Base-by-base conservation (phyloP, 1,140 invertebrate species). In the Stratiolaelaps scimitus region DNA sequence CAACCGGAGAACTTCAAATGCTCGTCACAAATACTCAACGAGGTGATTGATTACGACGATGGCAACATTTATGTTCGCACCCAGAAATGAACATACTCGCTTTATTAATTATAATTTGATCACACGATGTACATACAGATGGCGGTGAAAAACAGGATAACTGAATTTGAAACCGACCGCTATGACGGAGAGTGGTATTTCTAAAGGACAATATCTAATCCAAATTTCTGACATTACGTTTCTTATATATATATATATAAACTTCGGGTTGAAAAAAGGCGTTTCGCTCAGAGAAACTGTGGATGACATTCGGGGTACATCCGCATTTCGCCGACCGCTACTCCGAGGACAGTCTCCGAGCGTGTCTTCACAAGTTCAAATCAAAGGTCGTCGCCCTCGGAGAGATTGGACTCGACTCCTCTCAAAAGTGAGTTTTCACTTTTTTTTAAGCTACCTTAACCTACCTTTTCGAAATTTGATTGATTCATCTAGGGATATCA, bases 291-390 rank as follows among this genome's bases (percentile, higher is more conserved):
- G 53, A 60, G 15, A 26, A 34, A 34, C 26, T 60, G 15, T 60
- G 53, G 53, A 60, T 60, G 53, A 60, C 53, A 1, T 60, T 60
- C 23, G 53, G 53, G 23, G 23, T 60, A 4, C 53, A 60, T 60
- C 53, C 53, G 13, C 53, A 60, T 60, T 60, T 60, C 53, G 26
- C 53, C 6, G 53, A 60, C 10, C 53, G 34, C 6, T 60, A 60
- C 23, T 60, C 53, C 26, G 53, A 60, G 26, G 53, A 60, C 23
- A 34, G 26, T 20, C 20, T 60, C 6, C 53, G 53, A n/a, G 53
- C 53, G 17, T 60, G 53, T 23, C 34, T 60, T 17, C 53, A 60
- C 10, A 60, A 60, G 23, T 60, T 60, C 53, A 60, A 60, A 60
- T 20, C 53, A 34, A 60, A 60, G 26, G 26, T 60, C 2, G 20